A percentile compares a stretch with the other conserved stretches of the same genome.
Evolutionary conservation across 2,113 vertebrate genomes (phyloP).

Genomic region (Myrmecobius fasciatus): DNA sequence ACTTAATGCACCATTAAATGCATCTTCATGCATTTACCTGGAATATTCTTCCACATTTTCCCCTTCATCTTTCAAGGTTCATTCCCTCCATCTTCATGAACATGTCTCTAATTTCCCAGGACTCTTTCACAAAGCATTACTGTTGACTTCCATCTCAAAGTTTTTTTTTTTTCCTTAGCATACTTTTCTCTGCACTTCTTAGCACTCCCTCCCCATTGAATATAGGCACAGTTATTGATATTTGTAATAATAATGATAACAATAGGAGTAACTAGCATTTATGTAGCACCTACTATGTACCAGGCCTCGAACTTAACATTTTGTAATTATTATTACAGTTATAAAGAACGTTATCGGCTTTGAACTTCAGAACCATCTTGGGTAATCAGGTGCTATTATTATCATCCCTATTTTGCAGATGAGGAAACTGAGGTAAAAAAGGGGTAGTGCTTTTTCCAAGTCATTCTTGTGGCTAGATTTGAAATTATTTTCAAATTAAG

Average conservation of each 20-base stretch:
- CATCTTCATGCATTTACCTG: neutral
- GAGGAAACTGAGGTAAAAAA: neutral
- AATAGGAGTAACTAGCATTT: neutral
- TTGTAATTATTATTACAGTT: neutral
- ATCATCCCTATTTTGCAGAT: neutral
- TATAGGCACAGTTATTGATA: neutral
- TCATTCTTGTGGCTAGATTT: neutral
- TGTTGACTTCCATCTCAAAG: neutral
- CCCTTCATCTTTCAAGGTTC: neutral
- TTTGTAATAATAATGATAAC: neutral
- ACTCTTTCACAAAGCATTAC: neutral
- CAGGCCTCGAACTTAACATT: neutral
- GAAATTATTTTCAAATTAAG: too few relatives aligned
- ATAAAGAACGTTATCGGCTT: neutral
- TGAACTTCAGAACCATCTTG: neutral
- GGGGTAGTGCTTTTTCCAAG: neutral
- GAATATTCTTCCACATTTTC: neutral
- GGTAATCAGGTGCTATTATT: neutral
- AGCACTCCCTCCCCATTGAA: neutral
- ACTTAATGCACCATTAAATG: neutral
- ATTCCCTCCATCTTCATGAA: neutral
- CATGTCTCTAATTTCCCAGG: neutral
- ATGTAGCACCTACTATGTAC: neutral
- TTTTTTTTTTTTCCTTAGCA: neutral
- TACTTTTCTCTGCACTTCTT: neutral